Percentiles rank a stretch among this genome's conserved stretches.
These are phyloP conservation scores for Hemicrepidius hirtus DNA, from an alignment of 2,888 invertebrate species.

Conservation along the genomic window DNA sequence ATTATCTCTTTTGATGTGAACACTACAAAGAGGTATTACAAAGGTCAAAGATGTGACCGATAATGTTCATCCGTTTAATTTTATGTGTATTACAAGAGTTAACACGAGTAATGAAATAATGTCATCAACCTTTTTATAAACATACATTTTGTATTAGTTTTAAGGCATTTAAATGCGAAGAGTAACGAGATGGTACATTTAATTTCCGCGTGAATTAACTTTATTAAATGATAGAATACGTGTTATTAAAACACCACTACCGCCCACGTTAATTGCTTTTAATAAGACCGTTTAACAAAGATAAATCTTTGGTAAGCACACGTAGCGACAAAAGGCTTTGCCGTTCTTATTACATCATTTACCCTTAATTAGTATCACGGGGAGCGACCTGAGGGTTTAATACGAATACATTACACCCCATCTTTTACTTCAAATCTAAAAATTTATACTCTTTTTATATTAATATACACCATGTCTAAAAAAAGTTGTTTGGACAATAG, in stretches of 20 bases:
- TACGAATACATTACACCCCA: too few relatives aligned
- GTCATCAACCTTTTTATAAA: conserved; percentile 11
- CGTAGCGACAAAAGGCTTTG: conserved; percentile 10
- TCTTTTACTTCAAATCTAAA: too few relatives aligned
- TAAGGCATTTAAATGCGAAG: conserved; percentile 4
- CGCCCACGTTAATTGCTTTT: conserved; percentile 28
- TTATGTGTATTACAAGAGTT: conserved; percentile 1
- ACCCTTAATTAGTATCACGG: too few relatives aligned
- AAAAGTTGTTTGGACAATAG: too few relatives aligned
- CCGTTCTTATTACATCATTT: conserved; percentile 2
- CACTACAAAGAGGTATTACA: background rate
- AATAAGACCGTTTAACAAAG: conserved; percentile 22
- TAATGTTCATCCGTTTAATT: conserved; percentile 15
- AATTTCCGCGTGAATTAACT: conserved; percentile 19
- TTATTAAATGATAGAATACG: conserved; percentile 27
- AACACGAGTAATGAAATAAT: conserved; percentile 6
- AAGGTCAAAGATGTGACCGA: conserved; percentile 18
- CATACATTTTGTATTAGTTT: background rate
- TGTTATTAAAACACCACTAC: conserved; percentile 22
- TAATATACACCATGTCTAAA: too few relatives aligned
- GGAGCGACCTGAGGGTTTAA: too few relatives aligned
- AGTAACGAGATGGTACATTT: conserved; percentile 7
- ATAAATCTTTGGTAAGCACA: conserved; percentile 22
- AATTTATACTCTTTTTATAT: too few relatives aligned
- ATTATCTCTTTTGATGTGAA: conserved; percentile 3